phyloP scores from a whole-genome alignment of 2,888 invertebrate species.

The Pseudococcus jackbeardsleyi region DNA sequence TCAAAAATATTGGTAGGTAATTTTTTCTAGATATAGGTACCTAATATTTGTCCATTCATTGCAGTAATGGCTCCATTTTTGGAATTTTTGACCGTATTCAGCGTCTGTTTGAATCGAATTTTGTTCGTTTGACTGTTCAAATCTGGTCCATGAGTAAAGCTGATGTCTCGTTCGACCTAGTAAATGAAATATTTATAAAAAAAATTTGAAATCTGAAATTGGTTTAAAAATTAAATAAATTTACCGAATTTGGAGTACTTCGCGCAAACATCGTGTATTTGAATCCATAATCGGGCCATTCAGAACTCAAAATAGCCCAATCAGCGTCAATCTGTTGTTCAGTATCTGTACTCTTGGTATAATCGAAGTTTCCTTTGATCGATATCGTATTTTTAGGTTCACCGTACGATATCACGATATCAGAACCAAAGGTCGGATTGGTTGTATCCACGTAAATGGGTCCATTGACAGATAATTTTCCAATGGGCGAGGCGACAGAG shows the following conservation, averaged over 20 bases:
- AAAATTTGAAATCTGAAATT: not conserved
- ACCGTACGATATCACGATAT: conserved; percentile 42
- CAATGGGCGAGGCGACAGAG: conserved; percentile 43
- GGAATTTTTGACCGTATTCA: not conserved
- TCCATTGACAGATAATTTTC: conserved; percentile 50
- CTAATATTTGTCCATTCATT: not conserved
- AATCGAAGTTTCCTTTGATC: conserved; percentile 24
- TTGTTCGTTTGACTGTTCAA: conserved; percentile 40
- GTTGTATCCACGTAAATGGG: not conserved
- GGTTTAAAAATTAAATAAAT: not conserved
- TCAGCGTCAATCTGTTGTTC: conserved; percentile 40
- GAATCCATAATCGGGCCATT: conserved; percentile 54
- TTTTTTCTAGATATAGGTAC: no score
- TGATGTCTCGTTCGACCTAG: conserved; percentile 13
- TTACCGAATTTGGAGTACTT: conserved; percentile 34
- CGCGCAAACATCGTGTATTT: conserved; percentile 16
- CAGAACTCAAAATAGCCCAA: conserved; percentile 29
- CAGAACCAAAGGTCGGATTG: conserved; percentile 5
- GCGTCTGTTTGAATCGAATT: conserved; percentile 21
- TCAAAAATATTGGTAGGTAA: no score
- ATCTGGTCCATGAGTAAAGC: conserved; percentile 54
- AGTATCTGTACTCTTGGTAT: not conserved
- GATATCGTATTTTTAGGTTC: conserved; percentile 31
- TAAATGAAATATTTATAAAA: not conserved
- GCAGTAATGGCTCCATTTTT: conserved; percentile 9